Base-by-base conservation (phyloP, 2,888 invertebrate genomes). In the Drosophila antonietae region DNA sequence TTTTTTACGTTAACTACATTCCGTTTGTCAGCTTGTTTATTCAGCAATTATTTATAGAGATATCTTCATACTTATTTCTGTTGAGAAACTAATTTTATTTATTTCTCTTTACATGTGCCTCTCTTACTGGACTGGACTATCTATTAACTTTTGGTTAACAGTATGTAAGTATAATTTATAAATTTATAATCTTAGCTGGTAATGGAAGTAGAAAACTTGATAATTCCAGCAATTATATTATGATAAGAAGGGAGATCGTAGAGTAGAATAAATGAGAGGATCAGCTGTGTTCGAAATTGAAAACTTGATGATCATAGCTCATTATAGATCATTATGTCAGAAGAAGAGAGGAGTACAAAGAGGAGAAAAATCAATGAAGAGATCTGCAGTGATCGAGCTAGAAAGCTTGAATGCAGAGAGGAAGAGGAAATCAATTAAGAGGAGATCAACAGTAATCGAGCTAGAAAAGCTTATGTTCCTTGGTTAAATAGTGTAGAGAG, bases 141-240 rank as follows among this genome's bases (percentile, higher is more conserved):
- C 33, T 18, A 20, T 51, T 33, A 1, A 43, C 15, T 18, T 31
- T 6, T n/a, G 49, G 56, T 28, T 12, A 2, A 35, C 66, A 80
- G 80, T 83, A 86, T 83, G 83, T 83, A 73, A 83, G 83, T 83
- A 86, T 49, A 14, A 8, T 35, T 20, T 35, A 14, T 14, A 28
- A 28, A 28, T 6, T 28, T 28, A 8, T 14, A 3, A 18, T 35
- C 51, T 33, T 10, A n/a, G 31, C 6, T 49, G n/a, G 31, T 10
- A 8, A n/a, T 41, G 8, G 6, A 23, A 8, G 8, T 28, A 46
- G 15, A 8, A 15, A 15, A 46, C 7, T 23, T 46, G 3, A 14
- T 14, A 7, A 46, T 23, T 3, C 10, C 31, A 49, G 2, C 9
- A 9, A 10, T 5, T 31, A 9, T 9, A n/a, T 9, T n/a, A 10